A percentile compares a stretch with the other conserved stretches of the same genome.
These are phyloP conservation scores for Echinops telfairi DNA, from an alignment of 2,113 vertebrate species.

Conservation along the genomic window DNA sequence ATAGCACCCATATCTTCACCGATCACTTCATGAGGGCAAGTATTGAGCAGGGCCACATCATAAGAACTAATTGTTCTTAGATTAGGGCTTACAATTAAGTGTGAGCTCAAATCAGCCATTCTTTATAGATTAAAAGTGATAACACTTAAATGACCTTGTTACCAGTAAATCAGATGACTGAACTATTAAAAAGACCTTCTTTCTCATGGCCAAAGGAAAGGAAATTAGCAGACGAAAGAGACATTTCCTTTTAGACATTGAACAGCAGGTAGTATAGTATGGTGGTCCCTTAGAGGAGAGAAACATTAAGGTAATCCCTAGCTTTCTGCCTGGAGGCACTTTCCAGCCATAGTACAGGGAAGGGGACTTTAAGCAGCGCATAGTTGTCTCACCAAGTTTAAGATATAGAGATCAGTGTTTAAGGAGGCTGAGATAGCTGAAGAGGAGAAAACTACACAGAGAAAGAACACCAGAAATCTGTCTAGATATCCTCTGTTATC, in stretches of 20 bases:
- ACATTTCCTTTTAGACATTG: slow-evolving; percentile 22
- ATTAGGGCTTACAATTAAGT: too few species aligned
- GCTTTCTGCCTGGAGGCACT: slow-evolving; percentile 17
- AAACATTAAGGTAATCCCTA: background rate
- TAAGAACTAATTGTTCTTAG: too few species aligned
- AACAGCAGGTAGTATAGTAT: slow-evolving; percentile 23
- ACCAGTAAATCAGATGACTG: background rate
- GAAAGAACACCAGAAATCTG: slow-evolving; percentile 20
- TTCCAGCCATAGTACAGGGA: background rate
- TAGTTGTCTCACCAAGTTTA: background rate
- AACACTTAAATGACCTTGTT: background rate
- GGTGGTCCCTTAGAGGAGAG: slow-evolving; percentile 2
- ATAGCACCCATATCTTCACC: too few species aligned
- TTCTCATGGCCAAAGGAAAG: background rate
- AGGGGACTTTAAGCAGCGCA: background rate
- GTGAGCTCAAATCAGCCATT: background rate
- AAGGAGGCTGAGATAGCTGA: background rate
- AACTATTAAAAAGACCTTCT: slow-evolving; percentile 7
- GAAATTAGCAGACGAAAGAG: slow-evolving; percentile 43
- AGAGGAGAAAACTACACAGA: background rate
- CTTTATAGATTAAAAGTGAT: background rate
- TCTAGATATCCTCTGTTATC: background rate
- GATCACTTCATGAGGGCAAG: too few species aligned
- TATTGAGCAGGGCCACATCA: too few species aligned
- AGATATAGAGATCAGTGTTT: slow-evolving; percentile 13